These are phyloP conservation scores for Ectropis grisescens DNA, from an alignment of 1,140 invertebrate species.

Conservation along the genomic window DNA sequence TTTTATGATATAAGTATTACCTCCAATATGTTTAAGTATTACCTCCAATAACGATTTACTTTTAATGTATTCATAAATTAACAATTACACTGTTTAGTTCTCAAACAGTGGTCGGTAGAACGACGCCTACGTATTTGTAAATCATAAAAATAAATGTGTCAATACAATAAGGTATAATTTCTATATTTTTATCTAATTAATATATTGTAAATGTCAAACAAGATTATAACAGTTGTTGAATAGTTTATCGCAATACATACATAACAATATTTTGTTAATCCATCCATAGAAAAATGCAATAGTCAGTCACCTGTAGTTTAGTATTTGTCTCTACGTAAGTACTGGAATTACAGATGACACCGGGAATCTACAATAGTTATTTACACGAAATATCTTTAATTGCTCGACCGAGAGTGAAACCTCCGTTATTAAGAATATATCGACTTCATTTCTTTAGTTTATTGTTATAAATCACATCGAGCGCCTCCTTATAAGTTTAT, in stretches of 20 bases:
- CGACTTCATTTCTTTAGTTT: conserved; percentile 25
- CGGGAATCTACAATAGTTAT: conserved; percentile 58
- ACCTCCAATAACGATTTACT: conserved; percentile 49
- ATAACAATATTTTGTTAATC: conserved; percentile 55
- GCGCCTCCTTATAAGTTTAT: conserved; percentile 11
- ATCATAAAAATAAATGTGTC: conserved; percentile 11
- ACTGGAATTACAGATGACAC: conserved; percentile 7
- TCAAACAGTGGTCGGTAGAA: no score
- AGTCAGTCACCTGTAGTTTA: conserved; percentile 24
- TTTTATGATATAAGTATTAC: conserved; percentile 60
- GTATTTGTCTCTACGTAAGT: no score
- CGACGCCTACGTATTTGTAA: no score
- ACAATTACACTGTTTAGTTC: no score
- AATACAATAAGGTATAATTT: no score
- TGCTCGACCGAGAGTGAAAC: conserved; percentile 40
- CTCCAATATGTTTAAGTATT: conserved; percentile 64
- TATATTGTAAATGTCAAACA: conserved; percentile 58
- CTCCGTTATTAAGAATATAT: conserved; percentile 48
- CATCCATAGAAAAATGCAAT: conserved; percentile 65
- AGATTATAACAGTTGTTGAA: conserved; percentile 59
- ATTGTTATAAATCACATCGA: no score
- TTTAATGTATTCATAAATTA: conserved; percentile 39
- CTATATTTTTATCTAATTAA: conserved; percentile 31
- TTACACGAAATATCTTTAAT: conserved; percentile 55
- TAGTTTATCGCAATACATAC: conserved; percentile 62